phyloP scores from a whole-genome alignment of 2,113 vertebrate genomes.

The Ia io region DNA sequence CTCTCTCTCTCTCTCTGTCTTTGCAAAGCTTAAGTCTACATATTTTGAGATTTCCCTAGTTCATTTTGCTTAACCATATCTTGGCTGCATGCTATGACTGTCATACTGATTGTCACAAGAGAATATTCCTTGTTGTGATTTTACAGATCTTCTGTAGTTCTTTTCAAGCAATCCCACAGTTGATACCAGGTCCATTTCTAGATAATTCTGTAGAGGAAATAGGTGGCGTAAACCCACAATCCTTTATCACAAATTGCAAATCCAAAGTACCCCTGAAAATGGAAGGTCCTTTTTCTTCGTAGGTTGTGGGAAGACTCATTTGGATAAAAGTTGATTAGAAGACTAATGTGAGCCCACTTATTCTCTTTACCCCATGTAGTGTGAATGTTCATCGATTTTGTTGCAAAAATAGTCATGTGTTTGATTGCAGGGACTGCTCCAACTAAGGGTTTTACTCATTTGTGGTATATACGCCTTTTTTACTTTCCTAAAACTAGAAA shows the following conservation, averaged over 20 bases:
- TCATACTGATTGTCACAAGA: neutral
- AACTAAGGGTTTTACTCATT: neutral
- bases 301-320: neutral
- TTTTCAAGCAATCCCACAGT: neutral
- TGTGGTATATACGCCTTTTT: neutral
- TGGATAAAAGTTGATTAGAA: neutral
- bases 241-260: neutral
- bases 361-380: neutral
- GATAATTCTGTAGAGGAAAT: neutral
- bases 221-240: neutral
- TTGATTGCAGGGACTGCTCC: neutral
- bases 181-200: neutral
- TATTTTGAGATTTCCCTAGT: slow-evolving; percentile 7
- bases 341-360: neutral
- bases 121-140: neutral
- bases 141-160: neutral
- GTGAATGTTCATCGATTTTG: neutral
- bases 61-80: neutral
- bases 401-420: neutral
- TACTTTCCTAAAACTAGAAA: neutral
- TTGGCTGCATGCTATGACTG: neutral
- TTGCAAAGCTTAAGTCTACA: neutral
- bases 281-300: neutral
- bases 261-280: neutral
- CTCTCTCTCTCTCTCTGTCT: neutral